Base-by-base conservation (phyloP, 2,797 vertebrate species). In the Anguilla megastoma region DNA sequence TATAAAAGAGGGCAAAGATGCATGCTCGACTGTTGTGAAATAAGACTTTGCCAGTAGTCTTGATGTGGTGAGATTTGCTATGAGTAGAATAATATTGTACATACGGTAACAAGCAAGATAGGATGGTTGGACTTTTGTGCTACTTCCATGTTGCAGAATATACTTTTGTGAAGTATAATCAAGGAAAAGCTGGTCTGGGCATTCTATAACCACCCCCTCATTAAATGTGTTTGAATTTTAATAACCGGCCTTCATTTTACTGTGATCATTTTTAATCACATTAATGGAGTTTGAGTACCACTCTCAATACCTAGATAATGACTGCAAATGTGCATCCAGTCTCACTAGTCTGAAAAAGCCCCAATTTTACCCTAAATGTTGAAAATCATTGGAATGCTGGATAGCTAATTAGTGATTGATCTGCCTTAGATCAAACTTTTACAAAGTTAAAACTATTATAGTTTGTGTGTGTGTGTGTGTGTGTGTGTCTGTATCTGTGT, bases 231-330 rank as follows among this genome's bases (percentile, higher is more conserved):
- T 85, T 85, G 80, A 69, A 30, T 90, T 88, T 83, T 48, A 21
- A 86, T 85, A 54, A 66, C 63, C 82, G 14, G 45, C 36, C 82
- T 54, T 86, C 3, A 27, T 88, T 82, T 87, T 85, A 63, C 30
- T 10, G n/a, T 84, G 85, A 84, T 3, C 60, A 90, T 89, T 91
- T 89, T 90, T 93, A 91, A 90, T 94, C 92, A 92, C 87, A 89
- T 91, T 94, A 95, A 95, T 95, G 92, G 93, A 76, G 87, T 88
- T 89, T 92, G 93, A 95, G 94, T 94, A 92, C 92, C 93, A 90
- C 92, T 93, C 91, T 90, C 89, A 88, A 90, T 79, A 41, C 92
- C 91, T 89, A 86, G 90, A 90, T 93, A 93, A 95, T 94, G 92
- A 95, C 92, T 91, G 85, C 88, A 92, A 94, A 93, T 94, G 92